Evolutionary conservation across 2,888 invertebrate genomes (phyloP).

Genomic region (Sialis lutaria): DNA sequence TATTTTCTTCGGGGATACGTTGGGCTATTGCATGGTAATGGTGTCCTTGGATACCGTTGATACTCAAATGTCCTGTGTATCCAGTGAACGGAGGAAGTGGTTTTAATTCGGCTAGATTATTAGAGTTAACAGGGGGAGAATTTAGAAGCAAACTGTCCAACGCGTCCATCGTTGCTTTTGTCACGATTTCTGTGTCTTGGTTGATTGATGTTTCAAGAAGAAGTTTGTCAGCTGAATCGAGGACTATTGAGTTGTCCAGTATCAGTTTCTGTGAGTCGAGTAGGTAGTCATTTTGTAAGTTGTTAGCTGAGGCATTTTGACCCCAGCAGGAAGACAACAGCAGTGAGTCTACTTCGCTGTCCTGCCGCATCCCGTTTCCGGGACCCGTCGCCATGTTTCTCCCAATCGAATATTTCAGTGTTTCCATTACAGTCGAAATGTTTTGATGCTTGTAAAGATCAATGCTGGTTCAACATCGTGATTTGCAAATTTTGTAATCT

Average conservation of each 20-base stretch:
- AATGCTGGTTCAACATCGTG: too few species aligned
- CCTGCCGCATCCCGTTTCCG: conserved; percentile 11
- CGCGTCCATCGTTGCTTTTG: conserved; percentile 38
- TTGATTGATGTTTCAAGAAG: conserved; percentile 27
- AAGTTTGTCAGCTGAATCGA: conserved; percentile 27
- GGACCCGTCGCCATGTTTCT: conserved; percentile 14
- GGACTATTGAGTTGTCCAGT: conserved; percentile 34
- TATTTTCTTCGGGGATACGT: conserved; percentile 55
- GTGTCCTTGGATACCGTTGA: conserved; percentile 76
- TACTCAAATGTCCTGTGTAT: conserved; percentile 70
- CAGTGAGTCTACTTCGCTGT: conserved; percentile 48
- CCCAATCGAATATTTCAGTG: conserved; percentile 2
- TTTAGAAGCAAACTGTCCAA: conserved; percentile 47
- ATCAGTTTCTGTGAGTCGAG: conserved; percentile 36
- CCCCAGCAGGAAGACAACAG: conserved; percentile 57
- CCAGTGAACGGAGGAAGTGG: conserved; percentile 74
- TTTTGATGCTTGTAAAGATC: too few species aligned
- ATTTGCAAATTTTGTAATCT: too few species aligned
- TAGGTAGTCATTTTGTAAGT: conserved; percentile 29
- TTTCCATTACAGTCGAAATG: conserved; percentile 4
- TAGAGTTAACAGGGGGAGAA: conserved; percentile 36
- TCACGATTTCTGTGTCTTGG: conserved; percentile 24
- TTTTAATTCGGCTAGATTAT: conserved; percentile 59
- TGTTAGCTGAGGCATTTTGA: conserved; percentile 28
- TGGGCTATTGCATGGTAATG: conserved; percentile 76